These are phyloP conservation scores for Bubalus kerabau DNA, from an alignment of 2,113 vertebrate genomes.

Conservation along the genomic window DNA sequence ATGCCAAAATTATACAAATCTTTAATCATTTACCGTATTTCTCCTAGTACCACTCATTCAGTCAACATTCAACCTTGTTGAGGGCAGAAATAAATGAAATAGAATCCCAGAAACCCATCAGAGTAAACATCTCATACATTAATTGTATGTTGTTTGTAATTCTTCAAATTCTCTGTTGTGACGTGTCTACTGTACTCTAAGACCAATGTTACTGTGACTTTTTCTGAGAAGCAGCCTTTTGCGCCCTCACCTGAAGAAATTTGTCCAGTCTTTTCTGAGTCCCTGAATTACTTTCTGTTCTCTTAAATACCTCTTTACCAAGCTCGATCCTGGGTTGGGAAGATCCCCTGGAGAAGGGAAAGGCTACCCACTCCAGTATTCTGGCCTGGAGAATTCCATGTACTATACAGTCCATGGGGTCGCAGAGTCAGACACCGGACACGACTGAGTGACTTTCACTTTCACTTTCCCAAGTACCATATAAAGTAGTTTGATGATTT, in stretches of 20 bases:
- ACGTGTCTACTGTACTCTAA: not conserved
- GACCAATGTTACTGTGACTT: not conserved
- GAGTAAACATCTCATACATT: not conserved
- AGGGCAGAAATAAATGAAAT: not conserved
- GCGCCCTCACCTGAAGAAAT: not conserved
- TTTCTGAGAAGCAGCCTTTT: not conserved
- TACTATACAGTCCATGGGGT: not conserved
- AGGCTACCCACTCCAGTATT: not conserved
- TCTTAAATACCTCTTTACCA: not conserved
- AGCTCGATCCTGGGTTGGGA: not conserved
- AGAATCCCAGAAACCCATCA: not conserved
- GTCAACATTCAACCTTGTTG: not conserved
- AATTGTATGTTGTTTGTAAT: not conserved
- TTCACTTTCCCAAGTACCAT: not conserved
- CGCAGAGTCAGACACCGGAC: accelerated
- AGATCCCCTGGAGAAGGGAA: not conserved
- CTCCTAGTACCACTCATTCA: not conserved
- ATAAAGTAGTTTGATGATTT: not conserved
- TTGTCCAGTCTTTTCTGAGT: not conserved
- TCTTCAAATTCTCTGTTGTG: not conserved
- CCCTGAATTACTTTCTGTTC: not conserved
- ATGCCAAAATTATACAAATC: not conserved
- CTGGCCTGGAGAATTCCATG: not conserved
- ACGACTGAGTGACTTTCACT: not conserved
- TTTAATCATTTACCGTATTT: not conserved